Evolutionary conservation across 2,113 vertebrate genomes (phyloP).

Genomic region (Onychostruthus taczanowskii): DNA sequence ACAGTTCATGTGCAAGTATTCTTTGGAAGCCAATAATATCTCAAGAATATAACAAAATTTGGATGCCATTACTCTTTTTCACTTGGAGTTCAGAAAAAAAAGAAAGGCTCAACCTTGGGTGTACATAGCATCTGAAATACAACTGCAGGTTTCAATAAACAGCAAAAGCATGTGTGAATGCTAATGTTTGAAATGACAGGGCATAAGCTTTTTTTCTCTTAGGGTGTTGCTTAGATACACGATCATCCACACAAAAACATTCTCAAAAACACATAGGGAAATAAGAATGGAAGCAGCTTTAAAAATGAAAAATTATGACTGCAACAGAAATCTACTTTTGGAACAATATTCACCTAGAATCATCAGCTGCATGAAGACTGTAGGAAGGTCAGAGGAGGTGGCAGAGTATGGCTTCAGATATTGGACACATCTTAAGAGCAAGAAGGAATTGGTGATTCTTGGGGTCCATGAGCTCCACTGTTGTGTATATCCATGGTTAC

Average conservation of each 20-base stretch:
- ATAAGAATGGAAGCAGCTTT: background rate
- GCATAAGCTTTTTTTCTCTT: background rate
- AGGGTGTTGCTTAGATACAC: constrained; percentile 51
- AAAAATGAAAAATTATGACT: background rate
- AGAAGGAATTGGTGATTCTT: background rate
- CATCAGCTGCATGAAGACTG: background rate
- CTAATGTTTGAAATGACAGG: background rate
- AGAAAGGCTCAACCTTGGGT: background rate
- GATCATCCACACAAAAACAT: background rate
- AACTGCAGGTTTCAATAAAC: background rate
- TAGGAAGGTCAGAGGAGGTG: background rate
- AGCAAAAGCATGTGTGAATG: background rate
- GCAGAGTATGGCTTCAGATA: background rate
- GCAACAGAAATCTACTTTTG: background rate
- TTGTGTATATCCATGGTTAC: background rate
- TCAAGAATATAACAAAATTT: background rate
- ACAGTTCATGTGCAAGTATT: background rate
- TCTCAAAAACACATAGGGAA: background rate
- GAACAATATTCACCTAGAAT: background rate
- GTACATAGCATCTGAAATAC: background rate
- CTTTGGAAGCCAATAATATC: background rate
- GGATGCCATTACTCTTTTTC: background rate
- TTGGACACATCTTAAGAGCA: background rate
- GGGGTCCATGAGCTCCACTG: background rate
- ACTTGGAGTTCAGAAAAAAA: background rate